phyloP scores from a whole-genome alignment of 1,140 invertebrate species.

The Sarcophaga bullata region DNA sequence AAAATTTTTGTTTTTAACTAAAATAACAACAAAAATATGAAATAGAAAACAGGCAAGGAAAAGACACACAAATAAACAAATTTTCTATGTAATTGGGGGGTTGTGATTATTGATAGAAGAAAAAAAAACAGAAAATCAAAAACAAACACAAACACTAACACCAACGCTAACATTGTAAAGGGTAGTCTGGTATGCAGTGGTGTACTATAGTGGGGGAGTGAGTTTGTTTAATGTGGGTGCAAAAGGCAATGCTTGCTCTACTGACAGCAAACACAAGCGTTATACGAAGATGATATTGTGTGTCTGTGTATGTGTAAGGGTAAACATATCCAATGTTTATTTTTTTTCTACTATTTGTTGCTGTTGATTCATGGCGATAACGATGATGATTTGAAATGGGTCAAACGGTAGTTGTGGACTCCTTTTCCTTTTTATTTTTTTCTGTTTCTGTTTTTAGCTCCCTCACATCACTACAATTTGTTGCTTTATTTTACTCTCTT shows the following conservation, averaged over 20 bases:
- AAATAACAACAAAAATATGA: not conserved
- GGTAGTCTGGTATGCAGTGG: not conserved
- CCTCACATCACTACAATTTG: too few relatives aligned
- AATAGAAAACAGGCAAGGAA: not conserved
- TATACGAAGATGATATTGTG: not conserved
- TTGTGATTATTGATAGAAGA: too few relatives aligned
- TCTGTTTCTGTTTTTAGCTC: too few relatives aligned
- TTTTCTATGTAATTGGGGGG: not conserved
- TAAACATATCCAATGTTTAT: too few relatives aligned
- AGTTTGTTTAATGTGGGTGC: not conserved
- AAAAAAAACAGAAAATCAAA: slow-evolving; percentile 1
- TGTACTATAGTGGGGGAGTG: not conserved
- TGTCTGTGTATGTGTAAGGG: not conserved
- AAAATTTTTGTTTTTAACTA: slow-evolving; percentile 8
- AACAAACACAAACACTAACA: not conserved
- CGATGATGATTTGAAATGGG: slow-evolving; percentile 36
- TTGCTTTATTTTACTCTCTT: too few relatives aligned
- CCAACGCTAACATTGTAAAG: not conserved
- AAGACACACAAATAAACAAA: slow-evolving; percentile 1
- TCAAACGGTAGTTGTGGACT: slow-evolving; percentile 26
- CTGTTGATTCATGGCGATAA: slow-evolving; percentile 3
- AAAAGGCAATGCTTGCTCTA: not conserved
- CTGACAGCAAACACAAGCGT: not conserved
- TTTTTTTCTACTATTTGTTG: not conserved
- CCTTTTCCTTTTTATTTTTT: not conserved